These are phyloP conservation scores for Chrysolina haemoptera DNA, from an alignment of 2,888 invertebrate genomes.

Conservation along the genomic window DNA sequence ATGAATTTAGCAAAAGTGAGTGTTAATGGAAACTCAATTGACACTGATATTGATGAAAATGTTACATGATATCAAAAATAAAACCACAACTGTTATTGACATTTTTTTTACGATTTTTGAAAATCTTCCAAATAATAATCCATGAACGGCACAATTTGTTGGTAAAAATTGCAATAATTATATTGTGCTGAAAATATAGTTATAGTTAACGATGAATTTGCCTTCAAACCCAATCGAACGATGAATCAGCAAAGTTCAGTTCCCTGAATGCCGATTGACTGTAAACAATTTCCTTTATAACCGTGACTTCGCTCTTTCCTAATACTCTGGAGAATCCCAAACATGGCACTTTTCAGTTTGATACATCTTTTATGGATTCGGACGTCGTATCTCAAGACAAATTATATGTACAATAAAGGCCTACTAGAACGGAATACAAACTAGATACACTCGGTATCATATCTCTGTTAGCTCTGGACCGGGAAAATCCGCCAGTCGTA, in stretches of 20 bases:
- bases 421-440: slow-evolving; percentile 16
- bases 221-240: too few relatives aligned
- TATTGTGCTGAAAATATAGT: too few relatives aligned
- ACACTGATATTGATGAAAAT: too few relatives aligned
- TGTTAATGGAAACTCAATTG: too few relatives aligned
- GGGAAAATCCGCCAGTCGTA: neutral
- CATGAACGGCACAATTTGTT: too few relatives aligned
- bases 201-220: too few relatives aligned
- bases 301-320: slow-evolving; percentile 3
- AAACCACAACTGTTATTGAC: too few relatives aligned
- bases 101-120: too few relatives aligned
- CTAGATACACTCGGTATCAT: neutral
- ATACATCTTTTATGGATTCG: slow-evolving; percentile 23
- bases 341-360: slow-evolving; percentile 12
- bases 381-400: slow-evolving; percentile 22
- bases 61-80: too few relatives aligned
- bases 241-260: neutral
- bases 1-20: too few relatives aligned
- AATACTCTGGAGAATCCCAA: slow-evolving; percentile 7
- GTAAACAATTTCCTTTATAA: slow-evolving; percentile 10
- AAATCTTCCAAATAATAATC: too few relatives aligned
- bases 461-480: neutral
- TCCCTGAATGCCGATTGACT: neutral
- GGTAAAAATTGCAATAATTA: too few relatives aligned
- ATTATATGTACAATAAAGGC: slow-evolving; percentile 23